Evolutionary conservation across 2,113 vertebrate species (phyloP).

Genomic region (Cebus imitator): DNA sequence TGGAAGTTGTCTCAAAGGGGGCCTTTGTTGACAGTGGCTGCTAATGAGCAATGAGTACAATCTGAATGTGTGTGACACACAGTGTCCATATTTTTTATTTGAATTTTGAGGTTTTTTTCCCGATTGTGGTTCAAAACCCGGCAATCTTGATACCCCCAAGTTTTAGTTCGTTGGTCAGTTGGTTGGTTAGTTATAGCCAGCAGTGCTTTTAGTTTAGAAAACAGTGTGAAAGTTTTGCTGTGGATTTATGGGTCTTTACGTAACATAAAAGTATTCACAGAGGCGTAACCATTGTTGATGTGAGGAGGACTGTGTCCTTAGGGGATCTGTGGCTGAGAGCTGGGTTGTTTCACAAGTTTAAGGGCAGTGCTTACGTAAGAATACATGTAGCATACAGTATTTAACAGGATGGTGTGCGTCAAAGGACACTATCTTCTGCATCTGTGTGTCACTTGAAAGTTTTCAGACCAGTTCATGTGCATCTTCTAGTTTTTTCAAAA

Average conservation of each 20-base stretch:
- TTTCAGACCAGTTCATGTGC: background rate
- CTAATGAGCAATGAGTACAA: background rate
- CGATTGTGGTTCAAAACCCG: background rate
- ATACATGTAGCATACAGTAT: background rate
- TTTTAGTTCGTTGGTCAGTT: background rate
- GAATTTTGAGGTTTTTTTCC: background rate
- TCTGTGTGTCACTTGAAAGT: background rate
- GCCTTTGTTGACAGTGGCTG: conserved; percentile 42
- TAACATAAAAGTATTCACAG: background rate
- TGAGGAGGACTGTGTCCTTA: background rate
- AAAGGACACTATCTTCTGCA: background rate
- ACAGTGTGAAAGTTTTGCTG: background rate
- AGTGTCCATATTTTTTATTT: conserved; percentile 25
- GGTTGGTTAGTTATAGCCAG: background rate
- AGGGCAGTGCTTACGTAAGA: background rate
- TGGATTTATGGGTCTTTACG: background rate
- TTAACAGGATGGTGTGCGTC: background rate
- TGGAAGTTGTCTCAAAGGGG: conserved; percentile 55
- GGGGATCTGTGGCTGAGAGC: background rate
- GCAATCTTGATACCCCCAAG: background rate
- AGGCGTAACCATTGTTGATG: background rate
- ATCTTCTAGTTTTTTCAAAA: background rate
- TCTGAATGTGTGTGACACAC: background rate
- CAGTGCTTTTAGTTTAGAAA: conserved; percentile 23
- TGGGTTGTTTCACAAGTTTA: background rate